These are phyloP conservation scores for Muscina levida DNA, from an alignment of 2,888 invertebrate species.

Conservation along the genomic window DNA sequence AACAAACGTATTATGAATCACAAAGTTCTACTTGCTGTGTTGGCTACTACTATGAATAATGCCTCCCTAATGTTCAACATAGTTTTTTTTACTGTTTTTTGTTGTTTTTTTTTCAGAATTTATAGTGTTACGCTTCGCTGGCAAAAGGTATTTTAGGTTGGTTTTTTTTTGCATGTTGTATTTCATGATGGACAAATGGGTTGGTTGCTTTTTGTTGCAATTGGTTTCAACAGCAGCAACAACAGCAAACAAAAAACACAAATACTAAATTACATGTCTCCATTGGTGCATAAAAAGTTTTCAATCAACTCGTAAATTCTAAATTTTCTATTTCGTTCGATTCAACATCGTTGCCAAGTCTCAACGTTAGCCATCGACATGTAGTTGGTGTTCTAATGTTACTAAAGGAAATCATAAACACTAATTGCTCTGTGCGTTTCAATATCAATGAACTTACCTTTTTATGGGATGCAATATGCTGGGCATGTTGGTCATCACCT, in stretches of 20 bases:
- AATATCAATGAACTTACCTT: slow-evolving; percentile 65
- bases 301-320: slow-evolving; percentile 22
- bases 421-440: background rate
- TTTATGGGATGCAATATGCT: slow-evolving; percentile 67
- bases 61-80: background rate
- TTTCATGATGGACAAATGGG: slow-evolving; percentile 58
- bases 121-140: slow-evolving; percentile 59
- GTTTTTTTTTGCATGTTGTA: slow-evolving; percentile 16
- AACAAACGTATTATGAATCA: slow-evolving; percentile 37
- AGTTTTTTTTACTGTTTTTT: slow-evolving; percentile 30
- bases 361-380: background rate
- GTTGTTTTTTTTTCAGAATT: slow-evolving; percentile 43
- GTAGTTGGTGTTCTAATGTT: background rate
- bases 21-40: slow-evolving; percentile 15
- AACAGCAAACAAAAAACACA: background rate
- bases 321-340: slow-evolving; percentile 9
- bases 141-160: slow-evolving; percentile 42
- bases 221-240: too few species aligned
- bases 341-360: background rate
- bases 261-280: slow-evolving; percentile 46
- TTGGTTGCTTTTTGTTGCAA: background rate
- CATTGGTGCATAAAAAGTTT: slow-evolving; percentile 60
- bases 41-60: background rate
- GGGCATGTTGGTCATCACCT: slow-evolving; percentile 68
- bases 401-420: slow-evolving; percentile 28